These are phyloP conservation scores for Drosophila sucinea DNA, from an alignment of 1,140 invertebrate genomes.

Conservation along the genomic window DNA sequence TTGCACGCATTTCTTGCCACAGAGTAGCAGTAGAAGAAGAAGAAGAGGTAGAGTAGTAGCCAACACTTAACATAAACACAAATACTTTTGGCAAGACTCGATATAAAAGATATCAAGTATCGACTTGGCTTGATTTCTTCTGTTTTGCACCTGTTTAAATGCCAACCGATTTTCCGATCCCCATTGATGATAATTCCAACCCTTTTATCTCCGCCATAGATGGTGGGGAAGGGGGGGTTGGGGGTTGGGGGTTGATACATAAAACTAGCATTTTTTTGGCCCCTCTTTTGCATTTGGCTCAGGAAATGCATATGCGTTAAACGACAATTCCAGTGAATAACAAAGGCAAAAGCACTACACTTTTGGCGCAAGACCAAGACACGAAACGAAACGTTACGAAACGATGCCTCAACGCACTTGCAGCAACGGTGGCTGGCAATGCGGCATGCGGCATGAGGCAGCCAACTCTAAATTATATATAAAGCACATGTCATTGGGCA, in stretches of 20 bases:
- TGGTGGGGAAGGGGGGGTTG: not conserved
- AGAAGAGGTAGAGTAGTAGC: conserved; percentile 16
- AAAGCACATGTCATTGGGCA: conserved; percentile 79
- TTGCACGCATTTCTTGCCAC: conserved; percentile 72
- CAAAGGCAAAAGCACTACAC: conserved; percentile 11
- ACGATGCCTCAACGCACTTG: conserved; percentile 49
- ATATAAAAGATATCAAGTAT: conserved; percentile 69
- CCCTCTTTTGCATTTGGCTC: conserved; percentile 20
- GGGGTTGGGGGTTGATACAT: conserved; percentile 53
- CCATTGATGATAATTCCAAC: conserved; percentile 71
- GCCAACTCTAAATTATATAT: conserved; percentile 80
- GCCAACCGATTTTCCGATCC: conserved; percentile 61
- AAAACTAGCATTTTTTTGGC: conserved; percentile 61
- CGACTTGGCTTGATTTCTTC: conserved; percentile 59
- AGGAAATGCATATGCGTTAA: conserved; percentile 75
- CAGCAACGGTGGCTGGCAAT: conserved; percentile 58
- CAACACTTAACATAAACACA: conserved; percentile 37
- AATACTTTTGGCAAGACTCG: conserved; percentile 45
- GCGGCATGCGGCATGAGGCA: not conserved
- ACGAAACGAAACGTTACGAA: conserved; percentile 20
- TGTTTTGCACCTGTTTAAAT: conserved; percentile 77
- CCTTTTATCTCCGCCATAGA: not conserved
- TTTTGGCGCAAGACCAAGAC: conserved; percentile 65
- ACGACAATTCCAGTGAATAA: conserved; percentile 71
- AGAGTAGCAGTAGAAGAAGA: conserved; percentile 8